phyloP scores from a whole-genome alignment of 2,797 vertebrate genomes.

The Pangasius larnaudii region DNA sequence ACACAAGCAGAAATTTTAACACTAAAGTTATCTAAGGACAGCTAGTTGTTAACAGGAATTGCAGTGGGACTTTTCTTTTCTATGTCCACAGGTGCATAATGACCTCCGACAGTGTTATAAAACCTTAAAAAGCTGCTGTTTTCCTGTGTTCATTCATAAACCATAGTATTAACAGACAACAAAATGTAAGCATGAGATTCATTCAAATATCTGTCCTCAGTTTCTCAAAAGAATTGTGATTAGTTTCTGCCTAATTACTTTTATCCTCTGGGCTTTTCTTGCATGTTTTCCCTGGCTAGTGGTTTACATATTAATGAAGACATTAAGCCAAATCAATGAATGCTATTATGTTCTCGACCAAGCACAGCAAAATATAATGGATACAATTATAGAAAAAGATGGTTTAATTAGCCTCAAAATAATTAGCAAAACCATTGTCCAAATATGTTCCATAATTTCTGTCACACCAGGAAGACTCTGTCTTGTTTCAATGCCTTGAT shows the following conservation, averaged over 20 bases:
- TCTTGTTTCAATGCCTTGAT: constrained; percentile 20
- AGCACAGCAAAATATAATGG: constrained; percentile 50
- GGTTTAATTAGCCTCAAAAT: constrained; percentile 24
- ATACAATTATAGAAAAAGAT: constrained; percentile 50
- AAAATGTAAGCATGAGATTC: neutral
- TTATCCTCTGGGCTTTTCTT: constrained; percentile 22
- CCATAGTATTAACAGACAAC: neutral
- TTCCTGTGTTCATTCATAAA: neutral
- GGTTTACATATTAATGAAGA: constrained; percentile 38
- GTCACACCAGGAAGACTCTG: neutral
- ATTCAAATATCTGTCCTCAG: constrained; percentile 2
- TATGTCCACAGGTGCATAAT: neutral
- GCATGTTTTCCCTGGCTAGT: constrained; percentile 27
- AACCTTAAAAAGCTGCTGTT: neutral
- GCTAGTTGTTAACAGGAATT: neutral
- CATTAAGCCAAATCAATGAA: constrained; percentile 25
- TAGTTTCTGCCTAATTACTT: constrained; percentile 36
- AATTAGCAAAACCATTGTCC: constrained; percentile 17
- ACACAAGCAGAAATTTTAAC: constrained; percentile 37
- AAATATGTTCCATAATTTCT: neutral
- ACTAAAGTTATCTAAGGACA: neutral
- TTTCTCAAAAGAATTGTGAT: neutral
- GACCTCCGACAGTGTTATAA: neutral
- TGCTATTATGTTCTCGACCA: constrained; percentile 45
- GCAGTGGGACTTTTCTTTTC: neutral